These are phyloP conservation scores for Erithacus rubecula DNA, from an alignment of 2,797 vertebrate species.

Conservation along the genomic window DNA sequence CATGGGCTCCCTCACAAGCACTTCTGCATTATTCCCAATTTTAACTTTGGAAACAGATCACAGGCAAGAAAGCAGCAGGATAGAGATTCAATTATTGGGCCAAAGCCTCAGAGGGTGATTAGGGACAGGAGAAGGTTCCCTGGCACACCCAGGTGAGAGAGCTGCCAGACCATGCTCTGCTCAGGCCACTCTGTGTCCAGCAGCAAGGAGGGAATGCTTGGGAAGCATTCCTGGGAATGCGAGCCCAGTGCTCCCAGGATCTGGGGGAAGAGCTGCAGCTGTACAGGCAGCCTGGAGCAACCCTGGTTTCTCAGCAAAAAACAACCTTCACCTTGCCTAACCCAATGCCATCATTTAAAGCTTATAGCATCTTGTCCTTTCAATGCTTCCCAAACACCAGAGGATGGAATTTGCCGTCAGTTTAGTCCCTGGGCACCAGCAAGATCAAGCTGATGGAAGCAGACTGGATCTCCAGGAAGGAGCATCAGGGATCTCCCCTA, in stretches of 20 bases:
- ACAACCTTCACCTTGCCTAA: not conserved
- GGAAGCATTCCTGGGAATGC: not conserved
- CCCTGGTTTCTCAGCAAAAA: not conserved
- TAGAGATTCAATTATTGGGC: not conserved
- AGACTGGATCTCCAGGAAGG: not conserved
- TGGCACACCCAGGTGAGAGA: not conserved
- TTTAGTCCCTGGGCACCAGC: not conserved
- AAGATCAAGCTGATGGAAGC: not conserved
- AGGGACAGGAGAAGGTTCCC: not conserved
- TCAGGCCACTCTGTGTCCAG: not conserved
- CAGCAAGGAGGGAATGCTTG: not conserved
- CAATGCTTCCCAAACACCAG: not conserved
- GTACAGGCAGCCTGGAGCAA: not conserved
- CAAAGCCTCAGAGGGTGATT: not conserved
- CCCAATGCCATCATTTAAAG: not conserved
- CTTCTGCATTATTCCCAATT: not conserved
- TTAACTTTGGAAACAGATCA: not conserved
- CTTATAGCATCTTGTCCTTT: not conserved
- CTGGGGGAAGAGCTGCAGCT: accelerated
- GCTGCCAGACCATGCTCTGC: not conserved
- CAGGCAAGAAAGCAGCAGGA: not conserved
- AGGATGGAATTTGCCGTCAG: not conserved
- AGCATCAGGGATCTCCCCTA: not conserved
- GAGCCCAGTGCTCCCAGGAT: not conserved
- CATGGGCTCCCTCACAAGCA: not conserved